phyloP scores from a whole-genome alignment of 1,140 invertebrate genomes.

The Coelopa frigida region DNA sequence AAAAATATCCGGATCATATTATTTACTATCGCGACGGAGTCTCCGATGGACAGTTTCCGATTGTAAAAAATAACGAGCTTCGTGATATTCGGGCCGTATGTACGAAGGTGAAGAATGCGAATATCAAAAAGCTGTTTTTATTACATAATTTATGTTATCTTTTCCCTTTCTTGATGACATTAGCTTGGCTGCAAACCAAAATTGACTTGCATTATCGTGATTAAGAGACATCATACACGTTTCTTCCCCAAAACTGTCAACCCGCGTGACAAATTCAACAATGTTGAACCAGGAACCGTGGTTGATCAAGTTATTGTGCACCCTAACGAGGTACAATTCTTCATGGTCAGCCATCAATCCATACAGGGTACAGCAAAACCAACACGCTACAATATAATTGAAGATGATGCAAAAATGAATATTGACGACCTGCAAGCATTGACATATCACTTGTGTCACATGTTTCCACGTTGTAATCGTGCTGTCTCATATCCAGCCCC shows the following conservation, averaged over 20 bases:
- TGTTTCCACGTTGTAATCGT: conserved; percentile 79
- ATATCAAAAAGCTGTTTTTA: conserved; percentile 1
- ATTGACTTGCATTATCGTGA: conserved; percentile 80
- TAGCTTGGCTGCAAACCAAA: conserved; percentile 43
- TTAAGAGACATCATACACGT: conserved; percentile 84
- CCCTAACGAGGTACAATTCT: conserved; percentile 78
- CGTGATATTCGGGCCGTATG: conserved; percentile 24
- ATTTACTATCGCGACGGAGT: conserved; percentile 83
- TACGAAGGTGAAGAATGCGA: conserved; percentile 15
- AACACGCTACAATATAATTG: conserved; percentile 79
- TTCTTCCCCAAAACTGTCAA: conserved; percentile 54
- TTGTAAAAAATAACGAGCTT: conserved; percentile 47
- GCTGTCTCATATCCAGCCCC: conserved; percentile 88
- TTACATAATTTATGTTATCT: not conserved
- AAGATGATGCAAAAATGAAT: conserved; percentile 67
- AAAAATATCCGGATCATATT: conserved; percentile 52
- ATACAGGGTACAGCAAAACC: conserved; percentile 80
- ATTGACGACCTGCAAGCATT: conserved; percentile 75
- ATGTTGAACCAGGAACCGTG: conserved; percentile 69
- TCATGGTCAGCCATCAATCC: conserved; percentile 64
- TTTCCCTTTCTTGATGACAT: not conserved
- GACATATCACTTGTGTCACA: conserved; percentile 81
- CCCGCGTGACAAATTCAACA: conserved; percentile 51
- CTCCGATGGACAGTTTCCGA: conserved; percentile 76
- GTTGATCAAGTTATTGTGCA: conserved; percentile 79